Conservation (phyloP, 2,888 invertebrate genomes). For the Itoplectis maculator region DNA sequence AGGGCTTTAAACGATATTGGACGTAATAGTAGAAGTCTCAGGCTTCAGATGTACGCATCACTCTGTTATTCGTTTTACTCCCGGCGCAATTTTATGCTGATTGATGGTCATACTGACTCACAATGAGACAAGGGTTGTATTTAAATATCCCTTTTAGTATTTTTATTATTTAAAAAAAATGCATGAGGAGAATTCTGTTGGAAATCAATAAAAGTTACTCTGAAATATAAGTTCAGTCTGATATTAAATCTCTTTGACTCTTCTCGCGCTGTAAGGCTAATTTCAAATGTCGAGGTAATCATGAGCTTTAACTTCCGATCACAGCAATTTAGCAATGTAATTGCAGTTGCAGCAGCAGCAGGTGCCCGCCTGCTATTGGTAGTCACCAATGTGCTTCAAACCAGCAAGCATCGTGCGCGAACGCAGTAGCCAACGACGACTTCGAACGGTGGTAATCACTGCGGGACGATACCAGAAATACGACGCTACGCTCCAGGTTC, state of each 20-base stretch:
- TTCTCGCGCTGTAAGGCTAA: neutral
- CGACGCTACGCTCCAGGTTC: slow-evolving; percentile 37
- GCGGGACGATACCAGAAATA: slow-evolving; percentile 50
- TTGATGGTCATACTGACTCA: neutral
- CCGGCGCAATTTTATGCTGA: neutral
- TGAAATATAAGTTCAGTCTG: neutral
- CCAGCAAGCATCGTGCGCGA: slow-evolving; percentile 32
- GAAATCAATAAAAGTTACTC: neutral
- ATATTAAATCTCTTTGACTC: neutral
- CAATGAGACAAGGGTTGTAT: neutral
- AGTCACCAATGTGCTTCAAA: slow-evolving; percentile 55
- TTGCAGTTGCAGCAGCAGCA: neutral
- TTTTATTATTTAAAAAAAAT: too few relatives aligned
- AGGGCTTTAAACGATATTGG: slow-evolving; percentile 60
- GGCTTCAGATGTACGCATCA: neutral
- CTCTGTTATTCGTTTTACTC: slow-evolving; percentile 15
- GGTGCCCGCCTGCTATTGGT: slow-evolving; percentile 42
- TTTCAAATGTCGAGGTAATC: slow-evolving; percentile 25
- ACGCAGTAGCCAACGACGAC: slow-evolving; percentile 10
- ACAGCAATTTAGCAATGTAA: slow-evolving; percentile 43
- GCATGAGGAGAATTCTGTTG: too few relatives aligned
- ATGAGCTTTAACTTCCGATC: slow-evolving; percentile 38
- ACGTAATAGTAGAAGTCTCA: neutral
- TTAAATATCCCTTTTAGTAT: neutral
- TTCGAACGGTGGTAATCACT: slow-evolving; percentile 62